A percentile compares a stretch with the other conserved stretches of the same genome.
Conservation (phyloP, 1,140 invertebrate genomes). For the Scylla paramamosain region DNA sequence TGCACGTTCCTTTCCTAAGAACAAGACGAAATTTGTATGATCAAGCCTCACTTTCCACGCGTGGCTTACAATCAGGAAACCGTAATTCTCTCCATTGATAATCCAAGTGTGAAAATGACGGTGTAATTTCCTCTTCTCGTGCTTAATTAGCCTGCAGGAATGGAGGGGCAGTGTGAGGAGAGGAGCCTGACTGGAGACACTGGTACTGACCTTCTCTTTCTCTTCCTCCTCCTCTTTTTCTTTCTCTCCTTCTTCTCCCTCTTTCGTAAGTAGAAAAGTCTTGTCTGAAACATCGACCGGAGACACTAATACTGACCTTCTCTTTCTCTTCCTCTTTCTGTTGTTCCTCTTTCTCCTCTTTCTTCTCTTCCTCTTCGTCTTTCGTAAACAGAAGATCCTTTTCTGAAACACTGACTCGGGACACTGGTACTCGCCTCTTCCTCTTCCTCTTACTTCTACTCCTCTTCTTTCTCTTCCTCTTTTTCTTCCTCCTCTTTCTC, state of each 20-base stretch:
- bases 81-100: constrained; percentile 63
- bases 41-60: constrained; percentile 59
- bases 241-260: no score
- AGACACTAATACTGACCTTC: no score
- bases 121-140: constrained; percentile 38
- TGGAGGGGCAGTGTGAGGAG: background rate
- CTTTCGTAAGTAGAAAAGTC: no score
- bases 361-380: background rate
- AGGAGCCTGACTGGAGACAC: background rate
- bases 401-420: background rate
- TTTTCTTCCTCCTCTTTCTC: background rate
- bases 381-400: background rate
- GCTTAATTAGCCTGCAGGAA: constrained; percentile 56
- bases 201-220: background rate
- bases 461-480: no score
- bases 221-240: no score
- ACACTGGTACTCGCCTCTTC: background rate
- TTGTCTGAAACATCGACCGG: no score
- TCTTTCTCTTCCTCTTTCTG: no score
- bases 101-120: constrained; percentile 67
- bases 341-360: no score
- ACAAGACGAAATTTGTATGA: constrained; percentile 33
- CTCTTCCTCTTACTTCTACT: background rate
- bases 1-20: background rate
- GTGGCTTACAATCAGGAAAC: constrained; percentile 62